Percentiles rank a stretch among this genome's conserved stretches.
These are phyloP conservation scores for Tachina lurida DNA, from an alignment of 2,888 invertebrate species.

Conservation along the genomic window DNA sequence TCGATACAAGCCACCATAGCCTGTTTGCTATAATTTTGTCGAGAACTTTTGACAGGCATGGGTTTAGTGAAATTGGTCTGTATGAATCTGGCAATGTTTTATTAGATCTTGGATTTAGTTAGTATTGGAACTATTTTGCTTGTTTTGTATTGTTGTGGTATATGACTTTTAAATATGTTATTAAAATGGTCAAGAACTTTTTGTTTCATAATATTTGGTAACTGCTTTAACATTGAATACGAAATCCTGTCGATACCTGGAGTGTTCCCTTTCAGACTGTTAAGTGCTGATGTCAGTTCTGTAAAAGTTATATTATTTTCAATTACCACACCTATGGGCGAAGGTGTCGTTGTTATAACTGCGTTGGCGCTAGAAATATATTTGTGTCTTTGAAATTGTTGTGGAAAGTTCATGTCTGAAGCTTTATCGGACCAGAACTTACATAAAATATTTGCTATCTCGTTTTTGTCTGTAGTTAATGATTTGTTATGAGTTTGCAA, in stretches of 20 bases:
- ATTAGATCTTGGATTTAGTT: slow-evolving; percentile 30
- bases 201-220: slow-evolving; percentile 16
- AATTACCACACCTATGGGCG: no score
- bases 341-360: no score
- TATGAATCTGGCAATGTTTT: slow-evolving; percentile 50
- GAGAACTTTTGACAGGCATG: slow-evolving; percentile 31
- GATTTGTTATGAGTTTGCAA: not conserved
- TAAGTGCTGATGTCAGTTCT: no score
- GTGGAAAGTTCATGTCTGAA: no score
- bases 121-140: slow-evolving; percentile 43
- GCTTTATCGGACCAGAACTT: no score
- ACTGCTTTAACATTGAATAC: no score
- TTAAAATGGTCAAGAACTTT: not conserved
- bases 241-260: no score
- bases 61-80: slow-evolving; percentile 64
- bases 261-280: no score
- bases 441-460: not conserved
- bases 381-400: slow-evolving; percentile 12
- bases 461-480: not conserved
- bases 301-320: no score
- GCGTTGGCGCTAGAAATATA: not conserved
- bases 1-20: slow-evolving; percentile 52
- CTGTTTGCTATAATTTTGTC: slow-evolving; percentile 59
- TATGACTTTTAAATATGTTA: not conserved
- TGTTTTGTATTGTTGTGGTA: slow-evolving; percentile 56